Conservation (phyloP, 2,113 vertebrate species). For the Crotalus viridis region DNA sequence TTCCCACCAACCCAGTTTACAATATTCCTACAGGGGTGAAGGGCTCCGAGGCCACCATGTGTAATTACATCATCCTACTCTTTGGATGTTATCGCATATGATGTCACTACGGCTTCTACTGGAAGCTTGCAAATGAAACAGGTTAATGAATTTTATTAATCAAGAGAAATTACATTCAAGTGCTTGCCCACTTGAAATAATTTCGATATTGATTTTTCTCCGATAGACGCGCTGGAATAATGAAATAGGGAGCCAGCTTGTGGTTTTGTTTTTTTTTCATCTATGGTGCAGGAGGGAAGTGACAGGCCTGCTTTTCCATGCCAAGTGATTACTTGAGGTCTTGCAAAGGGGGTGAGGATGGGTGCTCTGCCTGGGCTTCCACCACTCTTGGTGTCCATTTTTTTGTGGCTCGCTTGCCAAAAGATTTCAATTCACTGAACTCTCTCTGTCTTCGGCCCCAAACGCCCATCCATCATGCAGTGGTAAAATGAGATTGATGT, state of each 20-base stretch:
- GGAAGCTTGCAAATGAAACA: not conserved
- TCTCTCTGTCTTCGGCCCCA: not conserved
- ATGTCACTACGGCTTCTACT: not conserved
- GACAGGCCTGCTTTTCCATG: conserved; percentile 22
- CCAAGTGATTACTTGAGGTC: not conserved
- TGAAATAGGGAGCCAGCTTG: not conserved
- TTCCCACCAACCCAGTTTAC: not conserved
- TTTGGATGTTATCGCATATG: not conserved
- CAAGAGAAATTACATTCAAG: not conserved
- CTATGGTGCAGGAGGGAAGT: not conserved
- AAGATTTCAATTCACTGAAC: not conserved
- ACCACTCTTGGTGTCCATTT: not conserved
- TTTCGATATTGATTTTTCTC: not conserved
- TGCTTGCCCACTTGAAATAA: not conserved
- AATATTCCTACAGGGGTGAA: not conserved
- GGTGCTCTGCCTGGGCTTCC: not conserved
- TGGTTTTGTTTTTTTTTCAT: not conserved
- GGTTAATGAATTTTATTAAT: not conserved
- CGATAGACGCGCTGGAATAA: conserved; percentile 13
- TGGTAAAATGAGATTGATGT: conserved; percentile 18
- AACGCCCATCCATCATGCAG: conserved; percentile 14
- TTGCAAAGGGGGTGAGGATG: not conserved
- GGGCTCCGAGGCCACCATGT: not conserved
- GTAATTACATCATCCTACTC: not conserved
- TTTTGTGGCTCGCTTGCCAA: not conserved